Evolutionary conservation across 2,113 vertebrate genomes (phyloP), one percentile per base, ranked within the genome.

Genomic region (Salvelinus fontinalis): DNA sequence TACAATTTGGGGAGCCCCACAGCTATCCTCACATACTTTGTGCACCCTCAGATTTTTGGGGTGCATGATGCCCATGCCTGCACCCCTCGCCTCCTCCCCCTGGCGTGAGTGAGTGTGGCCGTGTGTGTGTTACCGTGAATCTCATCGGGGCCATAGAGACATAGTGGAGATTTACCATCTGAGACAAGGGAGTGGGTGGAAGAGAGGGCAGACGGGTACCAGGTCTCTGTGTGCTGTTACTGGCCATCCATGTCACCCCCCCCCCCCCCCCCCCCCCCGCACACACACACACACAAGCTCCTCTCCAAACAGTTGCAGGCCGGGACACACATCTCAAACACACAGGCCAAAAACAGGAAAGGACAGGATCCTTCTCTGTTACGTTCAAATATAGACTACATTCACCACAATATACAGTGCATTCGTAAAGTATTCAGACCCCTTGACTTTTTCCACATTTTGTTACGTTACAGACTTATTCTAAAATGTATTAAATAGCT

Each of bases 141-240:
- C 26, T 13, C 64, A 66, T 5, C 18, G 1, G n/a, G 26, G n/a
- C 26, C 24, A 29, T n/a, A n/a, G 62, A 24, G 24, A 27, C 64
- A 29, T 26, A 71, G 73, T 72, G 74, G 76, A 75, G 59, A 70
- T 80, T 81, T 66, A 86, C 60, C 8, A 34, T 74, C 83, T 76
- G 73, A 77, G 84, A 82, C 82, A 82, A 74, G 75, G 75, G 73
- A 75, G 85, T 78, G 84, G 84, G 81, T 74, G 86, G 75, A 77
- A 76, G 77, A 81, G 77, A 81, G 78, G 78, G 81, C 76, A 49
- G 75, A 75, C 54, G 66, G 77, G 83, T 85, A 81, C 82, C 84
- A 83, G 65, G 75, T 83, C 77, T 79, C 84, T 82, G 87, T 74
- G 77, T 27, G 75, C 84, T 85, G 89, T 87, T 85, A 82, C 75